Evolutionary conservation across 2,888 invertebrate genomes (phyloP).

Genomic region (Nomada hirtipes): DNA sequence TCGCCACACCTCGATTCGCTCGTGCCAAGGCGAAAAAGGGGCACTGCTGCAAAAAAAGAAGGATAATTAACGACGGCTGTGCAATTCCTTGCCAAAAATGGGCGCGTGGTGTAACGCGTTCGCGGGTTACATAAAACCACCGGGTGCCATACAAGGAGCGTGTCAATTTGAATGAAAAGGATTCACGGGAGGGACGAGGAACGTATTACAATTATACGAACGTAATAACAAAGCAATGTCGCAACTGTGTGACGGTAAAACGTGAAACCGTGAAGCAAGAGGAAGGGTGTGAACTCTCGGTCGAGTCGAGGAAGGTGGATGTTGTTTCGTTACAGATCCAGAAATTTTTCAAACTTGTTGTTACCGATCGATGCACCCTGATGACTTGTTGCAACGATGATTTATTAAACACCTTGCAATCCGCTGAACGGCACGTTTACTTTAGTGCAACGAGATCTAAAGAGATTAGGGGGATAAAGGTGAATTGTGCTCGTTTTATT

Average conservation of each 20-base stretch:
- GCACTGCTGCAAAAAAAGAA: slow-evolving; percentile 34
- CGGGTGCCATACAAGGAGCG: slow-evolving; percentile 71
- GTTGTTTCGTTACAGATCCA: slow-evolving; percentile 15
- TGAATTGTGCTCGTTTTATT: neutral
- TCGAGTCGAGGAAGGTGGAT: neutral
- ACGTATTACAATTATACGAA: slow-evolving; percentile 28
- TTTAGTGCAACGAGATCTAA: neutral
- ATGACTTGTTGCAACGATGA: slow-evolving; percentile 11
- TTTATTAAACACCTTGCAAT: slow-evolving; percentile 12
- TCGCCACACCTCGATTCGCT: slow-evolving; percentile 49
- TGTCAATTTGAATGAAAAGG: slow-evolving; percentile 69
- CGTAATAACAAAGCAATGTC: slow-evolving; percentile 37
- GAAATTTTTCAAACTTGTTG: slow-evolving; percentile 10
- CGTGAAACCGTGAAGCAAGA: neutral
- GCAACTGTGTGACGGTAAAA: slow-evolving; percentile 12
- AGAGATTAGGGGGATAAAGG: slow-evolving; percentile 12
- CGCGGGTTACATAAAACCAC: slow-evolving; percentile 64
- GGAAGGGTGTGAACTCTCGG: neutral
- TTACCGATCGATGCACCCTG: slow-evolving; percentile 28
- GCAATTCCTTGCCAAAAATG: slow-evolving; percentile 65
- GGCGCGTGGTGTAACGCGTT: slow-evolving; percentile 58
- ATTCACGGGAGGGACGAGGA: slow-evolving; percentile 4
- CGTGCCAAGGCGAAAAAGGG: slow-evolving; percentile 28
- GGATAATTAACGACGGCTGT: slow-evolving; percentile 67
- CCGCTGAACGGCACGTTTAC: slow-evolving; percentile 4